Evolutionary conservation across 2,797 vertebrate species (phyloP).

Genomic region (Phataginus tricuspis): DNA sequence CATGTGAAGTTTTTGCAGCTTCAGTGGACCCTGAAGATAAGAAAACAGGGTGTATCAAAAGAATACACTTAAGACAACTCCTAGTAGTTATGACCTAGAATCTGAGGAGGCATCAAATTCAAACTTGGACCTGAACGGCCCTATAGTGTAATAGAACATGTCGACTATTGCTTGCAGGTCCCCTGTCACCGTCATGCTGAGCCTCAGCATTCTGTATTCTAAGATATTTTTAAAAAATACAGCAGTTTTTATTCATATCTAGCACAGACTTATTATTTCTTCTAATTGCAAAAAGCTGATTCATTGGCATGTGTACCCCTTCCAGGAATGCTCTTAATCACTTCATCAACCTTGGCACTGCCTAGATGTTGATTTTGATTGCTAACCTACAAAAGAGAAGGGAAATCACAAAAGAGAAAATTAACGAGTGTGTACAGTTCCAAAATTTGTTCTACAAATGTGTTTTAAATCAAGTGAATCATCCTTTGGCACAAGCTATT

Average conservation of each 20-base stretch:
- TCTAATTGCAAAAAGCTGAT: constrained; percentile 14
- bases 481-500: constrained; percentile 53
- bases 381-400: neutral
- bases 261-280: constrained; percentile 2
- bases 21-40: neutral
- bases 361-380: constrained; percentile 35
- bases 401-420: constrained; percentile 58
- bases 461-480: constrained; percentile 75
- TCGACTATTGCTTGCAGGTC: neutral
- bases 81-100: neutral
- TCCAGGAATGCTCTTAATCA: neutral
- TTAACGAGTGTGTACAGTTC: constrained; percentile 38
- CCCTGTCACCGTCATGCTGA: neutral
- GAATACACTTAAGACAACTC: neutral
- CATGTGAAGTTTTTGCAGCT: neutral
- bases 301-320: neutral
- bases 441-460: constrained; percentile 60
- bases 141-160: too few species aligned
- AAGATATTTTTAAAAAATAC: neutral
- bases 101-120: neutral
- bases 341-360: neutral
- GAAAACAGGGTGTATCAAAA: neutral
- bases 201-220: neutral
- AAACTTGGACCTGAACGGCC: neutral
- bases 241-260: constrained; percentile 11